Base-by-base conservation (phyloP, 2,797 vertebrate species). In the Cryptoblepharus egeriae region DNA sequence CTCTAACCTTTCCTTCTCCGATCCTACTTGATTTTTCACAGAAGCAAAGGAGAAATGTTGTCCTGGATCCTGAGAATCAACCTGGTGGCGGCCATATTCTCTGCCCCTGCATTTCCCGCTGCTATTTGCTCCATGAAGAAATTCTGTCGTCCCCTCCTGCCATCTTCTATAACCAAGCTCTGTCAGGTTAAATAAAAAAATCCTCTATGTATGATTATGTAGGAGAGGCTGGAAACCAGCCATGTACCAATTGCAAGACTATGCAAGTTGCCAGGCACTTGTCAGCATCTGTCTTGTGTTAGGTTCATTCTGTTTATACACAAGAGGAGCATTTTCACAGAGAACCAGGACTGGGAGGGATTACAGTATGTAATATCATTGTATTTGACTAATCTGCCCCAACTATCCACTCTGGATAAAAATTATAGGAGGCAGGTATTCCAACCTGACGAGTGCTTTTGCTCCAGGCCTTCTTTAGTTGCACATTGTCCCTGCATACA, bases 121-220 rank as follows among this genome's bases (percentile, higher is more conserved):
- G 98, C 98, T 6, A 99, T 99, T 35, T 98, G 98, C 85, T 99
- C 98, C 86, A 98, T 98, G 98, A 98, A 98, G 94, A 99, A 98
- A 91, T 99, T 99, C 94, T 98, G 97, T 84, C 96, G 98, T 71
- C 98, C 98, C 0, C 96, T 99, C 69, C 94, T 99, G 87, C 98
- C 98, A 2, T 98, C 98, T 0, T 98, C 97, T 60, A 96, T 96
- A 82, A 99, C 98, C 32, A 96, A 98, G 88, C 97, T 99, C 64
- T 98, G 95, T 78, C 98, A 99, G 98, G 98, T 99, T 91, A 79
- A 61, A n/a, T 30, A 30, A 45, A 71, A 45, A 71, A 22, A 52
- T 3, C 13, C 4, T 16, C 13, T 52, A 15, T 26, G 67, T 39
- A 37, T 10, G 8, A 11, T 11, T 72, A 16, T 30, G 8, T 15